A percentile compares a stretch with the other conserved stretches of the same genome.
phyloP scores from a whole-genome alignment of 2,888 invertebrate species.

The Rugalucina vietnamica region DNA sequence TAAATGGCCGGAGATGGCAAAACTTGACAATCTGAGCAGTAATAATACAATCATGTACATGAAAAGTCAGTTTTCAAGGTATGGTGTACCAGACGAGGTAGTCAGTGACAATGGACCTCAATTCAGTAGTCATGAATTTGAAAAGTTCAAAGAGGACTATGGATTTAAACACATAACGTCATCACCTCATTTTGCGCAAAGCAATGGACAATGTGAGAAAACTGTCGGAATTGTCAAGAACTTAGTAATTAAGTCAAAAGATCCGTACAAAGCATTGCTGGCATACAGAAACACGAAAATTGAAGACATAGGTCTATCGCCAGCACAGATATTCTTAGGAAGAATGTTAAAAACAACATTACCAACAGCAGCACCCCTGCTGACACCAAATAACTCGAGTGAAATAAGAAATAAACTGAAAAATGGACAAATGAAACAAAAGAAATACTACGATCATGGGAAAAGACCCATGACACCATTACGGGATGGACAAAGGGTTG shows the following conservation, averaged over 20 bases:
- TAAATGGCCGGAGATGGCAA: slow-evolving; percentile 27
- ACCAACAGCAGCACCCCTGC: neutral
- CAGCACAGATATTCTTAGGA: neutral
- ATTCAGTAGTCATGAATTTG: slow-evolving; percentile 51
- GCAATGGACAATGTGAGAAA: slow-evolving; percentile 65
- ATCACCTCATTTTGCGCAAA: slow-evolving; percentile 54
- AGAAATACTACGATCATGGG: neutral
- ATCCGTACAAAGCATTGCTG: neutral
- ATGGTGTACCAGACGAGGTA: slow-evolving; percentile 56
- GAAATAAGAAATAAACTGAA: neutral
- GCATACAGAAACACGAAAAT: neutral
- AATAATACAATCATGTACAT: slow-evolving; percentile 19
- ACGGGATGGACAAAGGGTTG: neutral
- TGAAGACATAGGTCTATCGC: neutral
- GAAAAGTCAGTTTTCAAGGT: slow-evolving; percentile 51
- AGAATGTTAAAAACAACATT: neutral
- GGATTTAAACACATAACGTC: slow-evolving; percentile 39
- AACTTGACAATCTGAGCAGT: slow-evolving; percentile 15
- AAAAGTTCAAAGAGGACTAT: slow-evolving; percentile 17
- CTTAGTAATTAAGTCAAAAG: slow-evolving; percentile 22
- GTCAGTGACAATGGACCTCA: slow-evolving; percentile 60
- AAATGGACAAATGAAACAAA: neutral
- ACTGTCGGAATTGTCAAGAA: slow-evolving; percentile 51
- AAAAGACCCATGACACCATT: neutral
- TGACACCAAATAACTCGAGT: neutral